A percentile compares a stretch with the other conserved stretches of the same genome.
These are phyloP conservation scores for Copsychus sechellarum DNA, from an alignment of 2,113 vertebrate species.

Conservation along the genomic window DNA sequence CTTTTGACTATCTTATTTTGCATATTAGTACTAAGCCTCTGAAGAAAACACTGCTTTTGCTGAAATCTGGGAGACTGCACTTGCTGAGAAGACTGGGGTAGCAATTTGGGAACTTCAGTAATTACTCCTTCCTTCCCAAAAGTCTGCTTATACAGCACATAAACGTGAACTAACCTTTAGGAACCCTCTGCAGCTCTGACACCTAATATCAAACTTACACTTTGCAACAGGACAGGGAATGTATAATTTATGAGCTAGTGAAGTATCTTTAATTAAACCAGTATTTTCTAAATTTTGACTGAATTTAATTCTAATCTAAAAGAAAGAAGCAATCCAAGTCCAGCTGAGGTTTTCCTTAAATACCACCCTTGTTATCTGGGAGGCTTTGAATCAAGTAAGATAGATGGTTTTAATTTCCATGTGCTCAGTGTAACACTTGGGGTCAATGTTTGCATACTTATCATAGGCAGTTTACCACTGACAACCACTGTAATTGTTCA, in stretches of 20 bases:
- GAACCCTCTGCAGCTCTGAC: slow-evolving; percentile 46
- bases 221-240: neutral
- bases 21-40: neutral
- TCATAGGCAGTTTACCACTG: slow-evolving; percentile 66
- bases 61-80: neutral
- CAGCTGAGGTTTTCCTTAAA: slow-evolving; percentile 43
- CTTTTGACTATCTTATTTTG: neutral
- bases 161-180: slow-evolving; percentile 43
- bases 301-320: slow-evolving; percentile 63
- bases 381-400: slow-evolving; percentile 61
- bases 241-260: slow-evolving; percentile 40
- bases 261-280: slow-evolving; percentile 60
- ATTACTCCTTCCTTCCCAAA: neutral
- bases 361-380: slow-evolving; percentile 45
- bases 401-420: slow-evolving; percentile 72
- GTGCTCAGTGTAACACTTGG: slow-evolving; percentile 66
- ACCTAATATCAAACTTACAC: slow-evolving; percentile 4
- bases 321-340: slow-evolving; percentile 52
- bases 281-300: slow-evolving; percentile 64
- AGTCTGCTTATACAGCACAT: neutral
- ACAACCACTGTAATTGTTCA: slow-evolving; percentile 62
- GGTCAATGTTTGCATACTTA: slow-evolving; percentile 74
- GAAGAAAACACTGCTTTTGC: neutral
- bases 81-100: neutral
- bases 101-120: slow-evolving; percentile 5